Percentiles rank a stretch among this genome's conserved stretches.
Evolutionary conservation across 2,797 vertebrate species (phyloP).

Genomic region (Pipistrellus kuhlii): DNA sequence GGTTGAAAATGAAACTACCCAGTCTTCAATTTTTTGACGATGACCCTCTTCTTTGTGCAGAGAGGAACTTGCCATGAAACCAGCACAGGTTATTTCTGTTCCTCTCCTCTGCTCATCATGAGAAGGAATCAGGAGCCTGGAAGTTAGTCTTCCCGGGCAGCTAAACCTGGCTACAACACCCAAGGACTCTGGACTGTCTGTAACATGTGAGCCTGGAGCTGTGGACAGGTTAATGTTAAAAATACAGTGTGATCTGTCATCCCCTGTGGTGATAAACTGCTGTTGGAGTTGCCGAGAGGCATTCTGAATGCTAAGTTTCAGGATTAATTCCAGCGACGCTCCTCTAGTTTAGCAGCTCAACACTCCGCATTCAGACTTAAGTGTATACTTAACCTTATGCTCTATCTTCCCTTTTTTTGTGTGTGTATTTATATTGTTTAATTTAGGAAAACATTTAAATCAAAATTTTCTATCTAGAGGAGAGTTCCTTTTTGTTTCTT

Average conservation of each 20-base stretch:
- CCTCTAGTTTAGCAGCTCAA: conserved; percentile 70
- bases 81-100: conserved; percentile 18
- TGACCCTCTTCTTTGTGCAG: conserved; percentile 44
- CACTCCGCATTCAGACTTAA: conserved; percentile 66
- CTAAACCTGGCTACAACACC: conserved; percentile 71
- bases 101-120: conserved; percentile 11
- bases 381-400: background rate
- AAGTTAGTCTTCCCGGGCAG: conserved; percentile 29
- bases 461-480: background rate
- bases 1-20: conserved; percentile 44
- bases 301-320: conserved; percentile 80
- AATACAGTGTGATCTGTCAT: conserved; percentile 77
- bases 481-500: conserved; percentile 62
- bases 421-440: conserved; percentile 21
- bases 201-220: conserved; percentile 77
- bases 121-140: conserved; percentile 57
- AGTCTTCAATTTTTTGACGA: conserved; percentile 33
- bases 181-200: conserved; percentile 71
- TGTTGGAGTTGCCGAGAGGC: conserved; percentile 79
- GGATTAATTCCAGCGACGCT: conserved; percentile 76
- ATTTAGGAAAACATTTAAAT: conserved; percentile 73
- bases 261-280: conserved; percentile 78
- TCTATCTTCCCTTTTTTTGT: background rate
- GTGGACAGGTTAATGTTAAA: conserved; percentile 80
- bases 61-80: background rate